Conservation (phyloP, 2,113 vertebrate genomes). For the Saiga tatarica region DNA sequence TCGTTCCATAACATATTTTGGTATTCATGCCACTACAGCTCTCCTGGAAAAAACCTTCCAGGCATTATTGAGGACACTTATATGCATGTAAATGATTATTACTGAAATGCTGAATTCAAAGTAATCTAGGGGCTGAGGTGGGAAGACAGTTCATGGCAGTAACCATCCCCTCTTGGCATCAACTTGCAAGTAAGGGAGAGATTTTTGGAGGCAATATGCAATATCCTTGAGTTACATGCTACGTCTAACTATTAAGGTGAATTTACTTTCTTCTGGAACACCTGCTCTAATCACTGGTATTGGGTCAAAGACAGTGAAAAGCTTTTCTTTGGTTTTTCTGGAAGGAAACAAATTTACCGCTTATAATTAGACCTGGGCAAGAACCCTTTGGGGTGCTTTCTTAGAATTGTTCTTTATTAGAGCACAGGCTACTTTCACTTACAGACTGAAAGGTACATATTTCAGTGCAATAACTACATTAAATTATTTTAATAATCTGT, state of each 20-base stretch:
- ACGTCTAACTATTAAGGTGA: conserved; percentile 47
- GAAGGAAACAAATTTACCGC: conserved; percentile 74
- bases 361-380: conserved; percentile 76
- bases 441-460: conserved; percentile 35
- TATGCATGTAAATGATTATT: neutral
- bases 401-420: conserved; percentile 67
- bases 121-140: neutral
- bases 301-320: conserved; percentile 56
- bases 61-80: neutral
- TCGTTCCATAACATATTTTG: neutral
- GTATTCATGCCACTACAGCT: neutral
- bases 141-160: conserved; percentile 12
- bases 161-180: neutral
- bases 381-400: conserved; percentile 66
- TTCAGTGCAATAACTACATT: conserved; percentile 65
- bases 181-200: conserved; percentile 51
- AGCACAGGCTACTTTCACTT: conserved; percentile 57
- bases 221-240: conserved; percentile 65
- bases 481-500: conserved; percentile 75
- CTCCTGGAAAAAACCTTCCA: neutral
- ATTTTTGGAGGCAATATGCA: conserved; percentile 65
- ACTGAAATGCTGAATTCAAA: neutral
- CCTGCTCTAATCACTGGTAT: conserved; percentile 58
- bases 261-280: conserved; percentile 62
- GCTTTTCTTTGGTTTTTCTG: conserved; percentile 69